Conservation (phyloP, 1,140 invertebrate genomes). For the Spodoptera frugiperda region DNA sequence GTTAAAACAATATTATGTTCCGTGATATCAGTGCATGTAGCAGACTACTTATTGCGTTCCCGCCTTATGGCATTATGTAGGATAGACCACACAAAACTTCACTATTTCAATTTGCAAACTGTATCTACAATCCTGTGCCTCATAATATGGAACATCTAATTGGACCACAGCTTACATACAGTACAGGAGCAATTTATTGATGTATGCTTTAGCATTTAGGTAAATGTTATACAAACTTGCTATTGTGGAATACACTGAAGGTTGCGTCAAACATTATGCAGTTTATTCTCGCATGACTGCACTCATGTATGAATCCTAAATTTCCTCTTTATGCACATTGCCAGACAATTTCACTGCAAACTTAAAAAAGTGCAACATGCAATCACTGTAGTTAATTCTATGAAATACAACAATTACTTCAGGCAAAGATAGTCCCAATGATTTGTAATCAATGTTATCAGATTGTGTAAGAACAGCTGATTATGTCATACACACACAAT, state of each 20-base stretch:
- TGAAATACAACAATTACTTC: not conserved
- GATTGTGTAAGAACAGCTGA: slow-evolving; percentile 4
- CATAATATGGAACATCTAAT: no score
- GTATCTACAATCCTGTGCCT: no score
- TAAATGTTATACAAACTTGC: not conserved
- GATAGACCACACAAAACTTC: no score
- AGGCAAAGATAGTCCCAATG: not conserved
- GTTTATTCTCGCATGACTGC: slow-evolving; percentile 14
- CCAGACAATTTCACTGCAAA: slow-evolving; percentile 18
- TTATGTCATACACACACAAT: not conserved
- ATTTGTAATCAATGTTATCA: not conserved
- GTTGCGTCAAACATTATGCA: slow-evolving; percentile 21
- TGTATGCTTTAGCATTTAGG: not conserved
- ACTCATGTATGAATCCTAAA: slow-evolving; percentile 38
- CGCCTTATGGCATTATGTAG: no score
- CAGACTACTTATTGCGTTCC: no score
- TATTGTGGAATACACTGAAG: slow-evolving; percentile 1
- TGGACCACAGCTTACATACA: not conserved
- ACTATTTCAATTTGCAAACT: no score
- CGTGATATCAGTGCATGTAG: no score
- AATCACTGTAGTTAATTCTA: not conserved
- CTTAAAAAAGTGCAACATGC: slow-evolving; percentile 15
- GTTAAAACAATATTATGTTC: not conserved
- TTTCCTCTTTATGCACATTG: slow-evolving; percentile 19
- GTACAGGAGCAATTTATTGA: not conserved